phyloP scores from a whole-genome alignment of 30 jellyfish, hydroid and myxozoan genomes.

The Clytia hemisphaerica region DNA sequence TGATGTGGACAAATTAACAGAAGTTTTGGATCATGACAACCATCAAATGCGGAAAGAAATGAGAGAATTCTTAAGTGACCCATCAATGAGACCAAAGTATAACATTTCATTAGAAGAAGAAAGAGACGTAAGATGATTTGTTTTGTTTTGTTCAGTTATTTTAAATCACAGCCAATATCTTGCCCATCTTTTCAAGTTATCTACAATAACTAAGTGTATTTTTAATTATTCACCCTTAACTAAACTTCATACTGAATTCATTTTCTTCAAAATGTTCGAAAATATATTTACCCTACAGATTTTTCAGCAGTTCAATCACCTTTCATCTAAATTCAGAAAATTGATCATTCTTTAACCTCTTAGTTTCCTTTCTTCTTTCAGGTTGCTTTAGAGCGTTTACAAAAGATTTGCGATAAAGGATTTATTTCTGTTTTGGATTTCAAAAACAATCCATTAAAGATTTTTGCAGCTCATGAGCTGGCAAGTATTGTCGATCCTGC shows the following conservation, averaged over 20 bases:
- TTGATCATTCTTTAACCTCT: too few species aligned
- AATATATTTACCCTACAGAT: too few species aligned
- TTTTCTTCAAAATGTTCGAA: too few species aligned
- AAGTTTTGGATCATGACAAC: slow-evolving; percentile 71
- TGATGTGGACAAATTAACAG: slow-evolving; percentile 55
- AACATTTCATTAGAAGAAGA: slow-evolving; percentile 68
- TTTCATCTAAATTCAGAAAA: too few species aligned
- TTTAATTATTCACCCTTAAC: too few species aligned
- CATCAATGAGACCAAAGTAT: slow-evolving; percentile 70
- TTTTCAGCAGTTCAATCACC: too few species aligned
- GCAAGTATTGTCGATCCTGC: slow-evolving; percentile 89
- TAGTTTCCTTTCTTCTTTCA: not conserved
- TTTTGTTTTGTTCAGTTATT: too few species aligned
- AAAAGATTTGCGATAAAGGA: slow-evolving; percentile 82
- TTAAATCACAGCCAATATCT: too few species aligned
- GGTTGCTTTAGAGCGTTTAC: slow-evolving; percentile 66
- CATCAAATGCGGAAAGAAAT: slow-evolving; percentile 72
- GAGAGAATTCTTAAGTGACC: slow-evolving; percentile 84
- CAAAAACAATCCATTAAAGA: slow-evolving; percentile 66
- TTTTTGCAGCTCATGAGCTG: slow-evolving; percentile 89
- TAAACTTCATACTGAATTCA: too few species aligned
- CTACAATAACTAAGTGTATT: too few species aligned
- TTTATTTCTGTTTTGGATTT: slow-evolving; percentile 82
- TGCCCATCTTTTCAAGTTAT: too few species aligned
- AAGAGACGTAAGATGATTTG: slow-evolving; percentile 40